Percentiles rank a stretch among this genome's conserved stretches.
These are phyloP conservation scores for Pseudomyrmex cubaensis DNA, from an alignment of 1,140 invertebrate genomes.

Conservation along the genomic window DNA sequence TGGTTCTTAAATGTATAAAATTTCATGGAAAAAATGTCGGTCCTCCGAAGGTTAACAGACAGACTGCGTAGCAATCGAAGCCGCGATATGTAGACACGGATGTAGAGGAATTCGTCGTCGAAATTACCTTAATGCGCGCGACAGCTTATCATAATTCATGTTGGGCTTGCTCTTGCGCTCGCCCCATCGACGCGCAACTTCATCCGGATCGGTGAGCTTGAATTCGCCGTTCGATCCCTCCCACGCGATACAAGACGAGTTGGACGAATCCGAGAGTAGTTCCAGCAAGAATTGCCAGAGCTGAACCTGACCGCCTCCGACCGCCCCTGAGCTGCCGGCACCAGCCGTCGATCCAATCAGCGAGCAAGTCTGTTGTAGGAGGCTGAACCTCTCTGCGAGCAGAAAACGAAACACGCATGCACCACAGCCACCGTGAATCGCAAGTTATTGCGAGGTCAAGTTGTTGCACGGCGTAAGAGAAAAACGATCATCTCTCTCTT, in stretches of 20 bases:
- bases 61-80: too few species aligned
- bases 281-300: slow-evolving; percentile 99
- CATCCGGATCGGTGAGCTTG: slow-evolving; percentile 98
- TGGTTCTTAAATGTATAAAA: too few species aligned
- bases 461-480: slow-evolving; percentile 23
- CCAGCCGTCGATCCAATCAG: slow-evolving; percentile 87
- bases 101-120: not conserved
- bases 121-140: slow-evolving; percentile 95
- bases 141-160: slow-evolving; percentile 99
- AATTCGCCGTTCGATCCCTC: slow-evolving; percentile 98
- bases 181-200: slow-evolving; percentile 98
- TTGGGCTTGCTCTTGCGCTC: slow-evolving; percentile 99
- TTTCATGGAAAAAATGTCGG: too few species aligned
- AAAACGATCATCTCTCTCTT: slow-evolving; percentile 47
- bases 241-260: slow-evolving; percentile 97
- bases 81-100: not conserved
- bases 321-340: slow-evolving; percentile 90
- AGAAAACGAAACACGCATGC: slow-evolving; percentile 73
- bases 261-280: slow-evolving; percentile 96
- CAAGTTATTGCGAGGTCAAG: slow-evolving; percentile 45
- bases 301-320: slow-evolving; percentile 96
- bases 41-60: too few species aligned
- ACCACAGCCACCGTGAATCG: slow-evolving; percentile 35
- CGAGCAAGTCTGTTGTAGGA: slow-evolving; percentile 82
- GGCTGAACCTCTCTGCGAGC: slow-evolving; percentile 81